phyloP scores from a whole-genome alignment of 2,888 invertebrate genomes.

The Diarsia brunnea region DNA sequence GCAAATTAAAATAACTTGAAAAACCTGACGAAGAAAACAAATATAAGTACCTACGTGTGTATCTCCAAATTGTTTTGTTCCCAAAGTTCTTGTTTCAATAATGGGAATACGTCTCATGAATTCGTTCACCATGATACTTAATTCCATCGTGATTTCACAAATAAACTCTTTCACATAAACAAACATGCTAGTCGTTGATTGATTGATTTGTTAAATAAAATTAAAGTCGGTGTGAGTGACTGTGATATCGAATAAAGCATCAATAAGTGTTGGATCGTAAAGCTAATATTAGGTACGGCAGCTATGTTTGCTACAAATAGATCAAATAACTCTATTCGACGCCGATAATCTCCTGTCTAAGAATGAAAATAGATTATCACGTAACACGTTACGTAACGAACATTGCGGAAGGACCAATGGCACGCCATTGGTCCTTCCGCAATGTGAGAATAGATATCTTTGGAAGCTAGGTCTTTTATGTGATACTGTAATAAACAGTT shows the following conservation, averaged over 20 bases:
- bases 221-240: slow-evolving; percentile 47
- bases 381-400: no score
- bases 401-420: no score
- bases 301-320: slow-evolving; percentile 32
- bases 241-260: slow-evolving; percentile 32
- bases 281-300: slow-evolving; percentile 29
- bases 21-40: slow-evolving; percentile 22
- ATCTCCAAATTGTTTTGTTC: slow-evolving; percentile 40
- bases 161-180: slow-evolving; percentile 39
- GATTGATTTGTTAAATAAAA: slow-evolving; percentile 44
- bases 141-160: slow-evolving; percentile 28
- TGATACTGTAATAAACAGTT: no score
- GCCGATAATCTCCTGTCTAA: slow-evolving; percentile 13
- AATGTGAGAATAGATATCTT: slow-evolving; percentile 3
- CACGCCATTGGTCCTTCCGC: slow-evolving; percentile 44
- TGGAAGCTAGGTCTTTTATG: not conserved
- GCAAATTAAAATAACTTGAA: slow-evolving; percentile 44
- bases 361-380: slow-evolving; percentile 46
- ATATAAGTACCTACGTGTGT: not conserved
- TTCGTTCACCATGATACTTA: slow-evolving; percentile 25
- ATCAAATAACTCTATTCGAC: slow-evolving; percentile 33
- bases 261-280: slow-evolving; percentile 36
- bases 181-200: slow-evolving; percentile 36
- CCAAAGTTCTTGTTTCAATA: slow-evolving; percentile 30
- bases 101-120: slow-evolving; percentile 23